Evolutionary conservation across 1,140 invertebrate genomes (phyloP).

Genomic region (Hylaeus volcanicus): DNA sequence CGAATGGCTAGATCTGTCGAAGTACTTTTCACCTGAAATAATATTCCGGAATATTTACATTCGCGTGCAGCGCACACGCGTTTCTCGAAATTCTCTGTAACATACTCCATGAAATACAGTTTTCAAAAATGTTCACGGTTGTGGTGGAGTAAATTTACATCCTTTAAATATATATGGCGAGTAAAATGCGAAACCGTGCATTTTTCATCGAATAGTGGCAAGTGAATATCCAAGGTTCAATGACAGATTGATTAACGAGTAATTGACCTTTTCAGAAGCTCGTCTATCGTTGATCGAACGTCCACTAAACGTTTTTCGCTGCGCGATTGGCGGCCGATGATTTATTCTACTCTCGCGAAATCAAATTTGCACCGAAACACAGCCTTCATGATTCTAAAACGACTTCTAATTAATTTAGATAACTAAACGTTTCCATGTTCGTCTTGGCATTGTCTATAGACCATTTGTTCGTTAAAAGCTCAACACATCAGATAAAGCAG

Average conservation of each 20-base stretch:
- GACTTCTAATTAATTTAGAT: background rate
- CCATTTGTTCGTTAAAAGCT: too few relatives aligned
- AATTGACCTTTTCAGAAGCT: constrained; percentile 7
- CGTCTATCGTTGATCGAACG: constrained; percentile 14
- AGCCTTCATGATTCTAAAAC: background rate
- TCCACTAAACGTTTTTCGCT: background rate
- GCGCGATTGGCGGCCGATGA: background rate
- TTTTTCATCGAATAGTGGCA: constrained; percentile 6
- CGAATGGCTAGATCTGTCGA: too few relatives aligned
- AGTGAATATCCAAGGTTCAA: background rate
- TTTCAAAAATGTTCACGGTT: too few relatives aligned
- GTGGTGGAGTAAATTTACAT: too few relatives aligned
- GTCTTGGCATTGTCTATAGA: too few relatives aligned
- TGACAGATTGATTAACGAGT: constrained; percentile 39
- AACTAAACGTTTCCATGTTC: background rate
- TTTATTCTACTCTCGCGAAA: constrained; percentile 6
- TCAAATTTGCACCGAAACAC: background rate
- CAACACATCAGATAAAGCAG: too few relatives aligned
- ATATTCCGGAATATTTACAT: too few relatives aligned
- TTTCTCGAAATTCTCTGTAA: too few relatives aligned
- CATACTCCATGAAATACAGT: too few relatives aligned
- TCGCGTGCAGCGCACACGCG: too few relatives aligned
- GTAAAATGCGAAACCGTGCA: background rate
- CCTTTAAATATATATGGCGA: background rate
- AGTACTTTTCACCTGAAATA: too few relatives aligned